A percentile compares a stretch with the other conserved stretches of the same genome.
Evolutionary conservation across 1,140 invertebrate species (phyloP).

Genomic region (Probaryconus sp.): DNA sequence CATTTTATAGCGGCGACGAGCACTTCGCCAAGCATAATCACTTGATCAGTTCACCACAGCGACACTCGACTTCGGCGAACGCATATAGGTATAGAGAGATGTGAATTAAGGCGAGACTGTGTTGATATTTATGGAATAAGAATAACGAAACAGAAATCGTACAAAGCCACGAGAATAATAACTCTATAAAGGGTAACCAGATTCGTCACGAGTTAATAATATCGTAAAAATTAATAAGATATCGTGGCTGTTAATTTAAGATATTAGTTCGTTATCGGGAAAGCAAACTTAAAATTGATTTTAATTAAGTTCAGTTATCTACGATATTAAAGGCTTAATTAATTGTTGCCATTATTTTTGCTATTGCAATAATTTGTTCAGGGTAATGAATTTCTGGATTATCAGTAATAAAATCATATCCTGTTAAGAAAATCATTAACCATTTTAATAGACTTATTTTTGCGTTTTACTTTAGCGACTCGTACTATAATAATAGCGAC

Average conservation of each 20-base stretch:
- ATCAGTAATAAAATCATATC: constrained; percentile 8
- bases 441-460: too few relatives aligned
- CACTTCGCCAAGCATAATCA: constrained; percentile 68
- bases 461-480: too few relatives aligned
- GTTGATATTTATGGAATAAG: constrained; percentile 20
- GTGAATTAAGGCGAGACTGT: constrained; percentile 15
- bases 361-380: neutral
- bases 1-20: constrained; percentile 68
- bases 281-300: constrained; percentile 19
- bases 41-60: constrained; percentile 64
- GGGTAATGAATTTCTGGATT: constrained; percentile 2
- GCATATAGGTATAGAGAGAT: constrained; percentile 41
- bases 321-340: constrained; percentile 12
- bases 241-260: constrained; percentile 14
- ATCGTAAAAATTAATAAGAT: constrained; percentile 31
- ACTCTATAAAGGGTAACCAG: constrained; percentile 35
- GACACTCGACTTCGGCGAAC: constrained; percentile 23
- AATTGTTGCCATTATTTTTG: neutral
- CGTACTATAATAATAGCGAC: too few relatives aligned
- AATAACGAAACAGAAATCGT: constrained; percentile 52
- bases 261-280: constrained; percentile 10
- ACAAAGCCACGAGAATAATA: constrained; percentile 47
- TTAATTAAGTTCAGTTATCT: constrained; percentile 30
- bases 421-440: too few relatives aligned
- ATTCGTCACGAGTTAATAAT: constrained; percentile 24